These are phyloP conservation scores for Stegana nigrithorax DNA, from an alignment of 2,888 invertebrate species.

Conservation along the genomic window DNA sequence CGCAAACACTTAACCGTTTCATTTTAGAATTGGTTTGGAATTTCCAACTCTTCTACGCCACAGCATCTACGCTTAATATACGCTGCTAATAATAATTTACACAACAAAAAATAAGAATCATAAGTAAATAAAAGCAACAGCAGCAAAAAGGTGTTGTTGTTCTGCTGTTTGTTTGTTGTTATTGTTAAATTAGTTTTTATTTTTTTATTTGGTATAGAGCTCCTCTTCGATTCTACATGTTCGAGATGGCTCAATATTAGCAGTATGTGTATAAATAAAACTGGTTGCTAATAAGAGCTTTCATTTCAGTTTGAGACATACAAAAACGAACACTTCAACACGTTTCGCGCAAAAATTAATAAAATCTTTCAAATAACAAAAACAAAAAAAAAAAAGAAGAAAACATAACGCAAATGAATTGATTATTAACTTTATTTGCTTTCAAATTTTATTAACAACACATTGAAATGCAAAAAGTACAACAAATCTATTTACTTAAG, in stretches of 20 bases:
- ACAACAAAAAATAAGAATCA: background rate
- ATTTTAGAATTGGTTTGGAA: background rate
- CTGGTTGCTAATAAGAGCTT: constrained; percentile 12
- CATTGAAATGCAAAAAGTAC: background rate
- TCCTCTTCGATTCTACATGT: constrained; percentile 9
- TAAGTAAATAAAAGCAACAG: background rate
- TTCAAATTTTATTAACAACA: background rate
- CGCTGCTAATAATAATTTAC: too few relatives aligned
- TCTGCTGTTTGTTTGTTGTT: background rate
- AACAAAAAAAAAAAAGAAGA: background rate
- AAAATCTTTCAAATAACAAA: background rate
- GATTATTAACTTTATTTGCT: background rate
- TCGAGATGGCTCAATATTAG: constrained; percentile 15
- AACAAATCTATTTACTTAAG: too few relatives aligned
- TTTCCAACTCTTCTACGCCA: constrained; percentile 4
- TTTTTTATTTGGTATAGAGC: background rate
- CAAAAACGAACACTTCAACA: background rate
- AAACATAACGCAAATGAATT: background rate
- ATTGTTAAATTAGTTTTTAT: background rate
- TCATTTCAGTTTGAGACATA: constrained; percentile 1
- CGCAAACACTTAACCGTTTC: background rate
- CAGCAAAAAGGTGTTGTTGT: too few relatives aligned
- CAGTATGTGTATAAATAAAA: constrained; percentile 13
- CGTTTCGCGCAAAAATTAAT: constrained; percentile 13
- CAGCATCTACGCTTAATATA: background rate